Conservation (phyloP, 2,888 invertebrate species). For the Napeogenes inachia region DNA sequence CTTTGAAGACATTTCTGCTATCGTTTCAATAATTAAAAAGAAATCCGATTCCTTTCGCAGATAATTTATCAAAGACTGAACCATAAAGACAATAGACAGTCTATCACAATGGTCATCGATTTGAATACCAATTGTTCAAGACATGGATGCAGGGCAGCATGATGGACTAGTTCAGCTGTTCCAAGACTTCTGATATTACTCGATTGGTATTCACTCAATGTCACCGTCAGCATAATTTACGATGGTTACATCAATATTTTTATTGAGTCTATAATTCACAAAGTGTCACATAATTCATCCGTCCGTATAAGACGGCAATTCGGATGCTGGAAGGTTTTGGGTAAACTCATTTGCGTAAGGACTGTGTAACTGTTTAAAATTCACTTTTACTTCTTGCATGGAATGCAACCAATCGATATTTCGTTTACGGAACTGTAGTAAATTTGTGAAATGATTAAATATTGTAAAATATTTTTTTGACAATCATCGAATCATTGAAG, state of each 20-base stretch:
- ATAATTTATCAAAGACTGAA: not conserved
- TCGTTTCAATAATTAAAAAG: no score
- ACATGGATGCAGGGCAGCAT: constrained; percentile 16
- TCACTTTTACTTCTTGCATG: not conserved
- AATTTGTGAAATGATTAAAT: no score
- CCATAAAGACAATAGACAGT: not conserved
- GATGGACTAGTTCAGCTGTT: constrained; percentile 17
- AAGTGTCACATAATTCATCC: constrained; percentile 47
- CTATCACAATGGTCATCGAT: constrained; percentile 4
- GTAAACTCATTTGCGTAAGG: constrained; percentile 30
- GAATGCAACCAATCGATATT: not conserved
- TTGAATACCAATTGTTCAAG: constrained; percentile 12
- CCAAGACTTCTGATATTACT: constrained; percentile 20
- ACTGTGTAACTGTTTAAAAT: constrained; percentile 13
- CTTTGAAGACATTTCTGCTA: no score
- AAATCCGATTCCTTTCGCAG: no score
- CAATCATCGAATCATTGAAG: no score
- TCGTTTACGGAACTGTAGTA: not conserved
- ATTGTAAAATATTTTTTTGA: no score
- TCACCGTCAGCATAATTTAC: constrained; percentile 35
- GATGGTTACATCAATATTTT: constrained; percentile 43
- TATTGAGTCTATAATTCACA: constrained; percentile 45
- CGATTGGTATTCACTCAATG: constrained; percentile 37
- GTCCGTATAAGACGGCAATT: constrained; percentile 25
- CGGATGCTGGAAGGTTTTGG: constrained; percentile 23